Evolutionary conservation across 2,113 vertebrate species (phyloP), one percentile per base, ranked within the genome.

Genomic region (Hydrochoerus hydrochaeris): DNA sequence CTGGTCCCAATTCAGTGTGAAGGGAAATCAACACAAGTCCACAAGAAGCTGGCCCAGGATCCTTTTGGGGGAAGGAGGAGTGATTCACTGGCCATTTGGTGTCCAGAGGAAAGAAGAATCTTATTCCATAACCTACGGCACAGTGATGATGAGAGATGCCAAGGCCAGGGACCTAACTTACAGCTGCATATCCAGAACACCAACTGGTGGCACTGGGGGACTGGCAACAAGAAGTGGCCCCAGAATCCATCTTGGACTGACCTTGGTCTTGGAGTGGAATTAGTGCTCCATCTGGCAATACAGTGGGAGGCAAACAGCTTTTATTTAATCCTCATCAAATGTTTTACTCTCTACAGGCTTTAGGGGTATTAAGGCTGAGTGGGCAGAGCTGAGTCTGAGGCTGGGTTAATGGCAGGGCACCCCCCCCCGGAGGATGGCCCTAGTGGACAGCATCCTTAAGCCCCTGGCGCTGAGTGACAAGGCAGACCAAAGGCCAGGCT

Each of bases 271-370:
- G 62, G 28, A 85, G 60, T 20, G 0, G 38, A 91, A 85, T 24
- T 63, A 75, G 38, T 95, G 65, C 84, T 82, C 88, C 73, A 90
- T 82, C 84, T 88, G 80, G 88, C 86, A 75, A n/a, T 82, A 30
- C 5, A 26, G 80, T 24, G 35, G 26, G 89, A 71, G 60, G n/a
- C 44, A 22, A 83, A 67, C 44, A 44, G 88, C 85, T 80, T 92
- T 87, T 82, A 92, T 69, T 84, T 92, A 92, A 94, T 94, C 86
- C 75, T 87, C 92, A 78, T 88, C 67, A 90, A 95, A 94, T 20
- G 75, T 67, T 94, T 52, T 46, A 16, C 58, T 95, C 1, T 24
- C 81, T 85, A 82, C n/a, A 44, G 89, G 92, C 80, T 92, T 95
- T 95, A 44, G 85, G 57, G 67, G 58, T 90, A 82, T 91, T 86